Evolutionary conservation across 1,140 invertebrate genomes (phyloP).

Genomic region (Ostrea denselamellosa): DNA sequence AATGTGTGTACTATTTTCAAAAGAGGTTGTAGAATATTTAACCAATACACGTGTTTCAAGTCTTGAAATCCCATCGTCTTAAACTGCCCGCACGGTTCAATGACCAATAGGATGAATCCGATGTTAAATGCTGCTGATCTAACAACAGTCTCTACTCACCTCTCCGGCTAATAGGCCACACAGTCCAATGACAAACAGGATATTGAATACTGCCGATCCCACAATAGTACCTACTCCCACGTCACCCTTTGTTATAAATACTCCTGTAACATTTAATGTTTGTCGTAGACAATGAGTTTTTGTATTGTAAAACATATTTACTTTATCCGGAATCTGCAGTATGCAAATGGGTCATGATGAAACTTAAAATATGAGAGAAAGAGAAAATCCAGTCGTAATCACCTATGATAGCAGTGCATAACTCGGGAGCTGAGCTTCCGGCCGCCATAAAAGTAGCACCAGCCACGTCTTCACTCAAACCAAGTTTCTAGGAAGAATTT

Average conservation of each 20-base stretch:
- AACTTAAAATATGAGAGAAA: no score
- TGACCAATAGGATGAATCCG: no score
- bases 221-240: conserved; percentile 86
- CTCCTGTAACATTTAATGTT: conserved; percentile 57
- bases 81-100: no score
- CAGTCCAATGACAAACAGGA: conserved; percentile 89
- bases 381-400: background rate
- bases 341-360: no score
- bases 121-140: background rate
- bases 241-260: conserved; percentile 74
- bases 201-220: conserved; percentile 92
- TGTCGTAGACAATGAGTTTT: background rate
- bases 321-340: background rate
- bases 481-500: conserved; percentile 60
- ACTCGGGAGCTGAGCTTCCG: conserved; percentile 93
- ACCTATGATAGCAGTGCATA: conserved; percentile 95
- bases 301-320: background rate
- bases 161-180: conserved; percentile 86
- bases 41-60: no score
- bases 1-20: no score
- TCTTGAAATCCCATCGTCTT: no score
- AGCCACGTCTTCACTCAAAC: conserved; percentile 76
- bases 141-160: no score
- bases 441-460: conserved; percentile 82
- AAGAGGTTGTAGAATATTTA: no score